These are phyloP conservation scores for Actias luna DNA, from an alignment of 2,888 invertebrate genomes.

Conservation along the genomic window DNA sequence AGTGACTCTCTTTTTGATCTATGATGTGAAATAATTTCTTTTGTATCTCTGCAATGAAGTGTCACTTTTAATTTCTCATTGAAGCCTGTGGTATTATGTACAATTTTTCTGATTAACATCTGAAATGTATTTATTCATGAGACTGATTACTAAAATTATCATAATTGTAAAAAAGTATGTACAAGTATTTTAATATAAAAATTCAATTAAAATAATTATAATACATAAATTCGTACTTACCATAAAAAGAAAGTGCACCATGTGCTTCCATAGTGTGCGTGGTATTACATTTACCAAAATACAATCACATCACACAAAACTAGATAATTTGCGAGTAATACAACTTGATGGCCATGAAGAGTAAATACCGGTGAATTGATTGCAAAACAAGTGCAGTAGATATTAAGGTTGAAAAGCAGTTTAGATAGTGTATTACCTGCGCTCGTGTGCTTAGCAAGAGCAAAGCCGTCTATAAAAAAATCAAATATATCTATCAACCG, in stretches of 20 bases:
- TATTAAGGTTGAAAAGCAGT: constrained; percentile 9
- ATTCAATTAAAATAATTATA: neutral
- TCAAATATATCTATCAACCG: too few relatives aligned
- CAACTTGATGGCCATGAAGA: constrained; percentile 11
- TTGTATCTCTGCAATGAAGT: neutral
- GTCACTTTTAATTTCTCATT: neutral
- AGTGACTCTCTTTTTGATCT: neutral
- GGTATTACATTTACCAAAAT: neutral
- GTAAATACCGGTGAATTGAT: constrained; percentile 1
- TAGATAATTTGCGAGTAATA: neutral
- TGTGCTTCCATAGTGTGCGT: neutral
- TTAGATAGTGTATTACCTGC: neutral
- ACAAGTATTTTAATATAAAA: neutral
- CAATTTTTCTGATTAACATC: neutral
- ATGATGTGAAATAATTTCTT: neutral
- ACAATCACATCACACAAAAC: constrained; percentile 2
- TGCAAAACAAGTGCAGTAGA: constrained; percentile 8
- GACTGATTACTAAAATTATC: neutral
- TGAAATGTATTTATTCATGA: neutral
- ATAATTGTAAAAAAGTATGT: neutral
- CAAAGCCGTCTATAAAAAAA: neutral
- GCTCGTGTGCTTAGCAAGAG: neutral
- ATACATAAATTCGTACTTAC: neutral
- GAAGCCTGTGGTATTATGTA: neutral
- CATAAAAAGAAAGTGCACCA: neutral